Evolutionary conservation across 92 coral and sea anemone species (phyloP).

Genomic region (Palythoa grandiflora): DNA sequence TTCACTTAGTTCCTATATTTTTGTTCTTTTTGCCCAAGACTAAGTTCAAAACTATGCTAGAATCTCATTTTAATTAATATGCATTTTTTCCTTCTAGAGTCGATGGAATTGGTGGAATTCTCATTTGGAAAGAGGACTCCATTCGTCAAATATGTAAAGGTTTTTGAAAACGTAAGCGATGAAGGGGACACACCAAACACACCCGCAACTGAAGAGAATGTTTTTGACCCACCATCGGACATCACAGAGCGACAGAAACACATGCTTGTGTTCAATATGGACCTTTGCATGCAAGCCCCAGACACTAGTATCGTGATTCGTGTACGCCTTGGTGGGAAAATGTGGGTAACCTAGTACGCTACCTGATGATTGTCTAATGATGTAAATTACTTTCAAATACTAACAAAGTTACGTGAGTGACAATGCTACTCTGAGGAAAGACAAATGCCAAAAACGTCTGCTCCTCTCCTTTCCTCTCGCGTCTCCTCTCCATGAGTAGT

Average conservation of each 20-base stretch:
- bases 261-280: constrained; percentile 86
- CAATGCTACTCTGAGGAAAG: not conserved
- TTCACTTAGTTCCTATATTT: no score
- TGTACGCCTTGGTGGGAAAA: constrained; percentile 91
- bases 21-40: no score
- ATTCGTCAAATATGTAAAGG: constrained; percentile 84
- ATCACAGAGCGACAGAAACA: constrained; percentile 90
- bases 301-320: constrained; percentile 87
- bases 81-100: constrained; percentile 53
- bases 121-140: constrained; percentile 92
- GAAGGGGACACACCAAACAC: constrained; percentile 81
- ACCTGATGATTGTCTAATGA: not conserved
- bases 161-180: constrained; percentile 84
- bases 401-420: not conserved
- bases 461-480: not conserved
- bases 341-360: constrained; percentile 63
- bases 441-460: not conserved
- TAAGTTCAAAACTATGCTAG: not conserved
- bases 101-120: constrained; percentile 91
- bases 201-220: constrained; percentile 80
- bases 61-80: not conserved
- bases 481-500: no score
- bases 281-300: constrained; percentile 89
- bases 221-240: constrained; percentile 74
- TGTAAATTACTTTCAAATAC: not conserved